Evolutionary conservation across 1,140 invertebrate species (phyloP).

Genomic region (Campoletis sonorensis): DNA sequence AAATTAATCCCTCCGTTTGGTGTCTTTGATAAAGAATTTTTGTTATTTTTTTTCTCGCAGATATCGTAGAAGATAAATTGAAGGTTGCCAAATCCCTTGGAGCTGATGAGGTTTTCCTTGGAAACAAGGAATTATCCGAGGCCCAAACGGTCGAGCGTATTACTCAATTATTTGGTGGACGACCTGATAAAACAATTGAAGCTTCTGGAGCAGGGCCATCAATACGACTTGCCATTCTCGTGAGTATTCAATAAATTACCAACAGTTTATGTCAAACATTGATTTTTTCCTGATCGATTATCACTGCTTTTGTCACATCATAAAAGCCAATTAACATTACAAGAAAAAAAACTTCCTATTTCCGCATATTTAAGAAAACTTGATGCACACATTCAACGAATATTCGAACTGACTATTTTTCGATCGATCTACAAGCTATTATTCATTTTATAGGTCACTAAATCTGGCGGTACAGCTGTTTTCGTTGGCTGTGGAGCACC

Average conservation of each 20-base stretch:
- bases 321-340: too few relatives aligned
- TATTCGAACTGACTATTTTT: slow-evolving; percentile 22
- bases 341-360: too few relatives aligned
- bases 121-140: slow-evolving; percentile 79
- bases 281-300: too few relatives aligned
- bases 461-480: slow-evolving; percentile 88
- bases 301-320: too few relatives aligned
- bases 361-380: too few relatives aligned
- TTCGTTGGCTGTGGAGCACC: slow-evolving; percentile 91
- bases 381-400: not conserved
- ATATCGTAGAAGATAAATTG: slow-evolving; percentile 86
- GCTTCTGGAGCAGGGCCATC: slow-evolving; percentile 91
- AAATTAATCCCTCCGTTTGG: too few relatives aligned
- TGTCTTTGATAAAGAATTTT: too few relatives aligned
- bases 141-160: slow-evolving; percentile 81
- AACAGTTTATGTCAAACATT: not conserved
- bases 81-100: slow-evolving; percentile 89
- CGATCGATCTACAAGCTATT: slow-evolving; percentile 29
- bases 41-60: slow-evolving; percentile 75
- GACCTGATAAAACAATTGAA: slow-evolving; percentile 90
- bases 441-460: slow-evolving; percentile 82
- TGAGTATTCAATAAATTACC: slow-evolving; percentile 70
- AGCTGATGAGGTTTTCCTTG: slow-evolving; percentile 84
- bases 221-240: slow-evolving; percentile 85
- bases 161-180: slow-evolving; percentile 79